Base-by-base conservation (phyloP, 1,140 invertebrate genomes). In the Brachionus koreanus region DNA sequence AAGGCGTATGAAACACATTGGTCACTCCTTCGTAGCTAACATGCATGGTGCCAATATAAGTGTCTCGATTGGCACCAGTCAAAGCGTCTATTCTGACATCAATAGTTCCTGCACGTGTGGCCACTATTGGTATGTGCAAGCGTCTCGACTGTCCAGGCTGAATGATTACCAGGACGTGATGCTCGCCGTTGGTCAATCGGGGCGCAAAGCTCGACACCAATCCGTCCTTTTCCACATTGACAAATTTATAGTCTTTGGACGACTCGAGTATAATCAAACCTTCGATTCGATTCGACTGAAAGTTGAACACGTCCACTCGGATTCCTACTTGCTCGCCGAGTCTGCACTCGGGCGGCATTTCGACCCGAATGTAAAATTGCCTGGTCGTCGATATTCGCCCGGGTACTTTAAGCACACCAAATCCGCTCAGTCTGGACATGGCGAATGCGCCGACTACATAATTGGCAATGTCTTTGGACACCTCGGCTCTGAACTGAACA, bases 251-350 rank as follows among this genome's bases (percentile, higher is more conserved):
- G 85, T 95, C 92, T n/a, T 92, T 91, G n/a, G 91, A 85, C 49
- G 83, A 86, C 75, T 87, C 91, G 16, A 98, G 89, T 5, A 95
- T 93, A 0, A 98, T 93, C 0, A 94, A 85, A 92, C 5, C 93
- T 94, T 89, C 94, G 93, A 74, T 49, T 25, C 49, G 69, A 33
- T 33, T 23, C 35, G 39, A 19, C 33, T 82, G 33, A 77, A 69
- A 79, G 89, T 98, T 98, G 87, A 98, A 98, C 0, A 98, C 93
- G 0, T 94, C 94, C 0, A 97, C 93, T 19, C 96, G 90, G 1
- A 98, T 90, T 4, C 95, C 96, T 39, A 98, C 91, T 88, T 98
- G 96, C 89, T 98, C 96, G 19, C 96, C 96, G 86, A 95, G 93
- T 23, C 92, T 91, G 85, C 94, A 93, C 13, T 89, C 87, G 0